Percentiles rank a stretch among this genome's conserved stretches.
Evolutionary conservation across 2,797 vertebrate genomes (phyloP).

Genomic region (Enteromius viviparus): DNA sequence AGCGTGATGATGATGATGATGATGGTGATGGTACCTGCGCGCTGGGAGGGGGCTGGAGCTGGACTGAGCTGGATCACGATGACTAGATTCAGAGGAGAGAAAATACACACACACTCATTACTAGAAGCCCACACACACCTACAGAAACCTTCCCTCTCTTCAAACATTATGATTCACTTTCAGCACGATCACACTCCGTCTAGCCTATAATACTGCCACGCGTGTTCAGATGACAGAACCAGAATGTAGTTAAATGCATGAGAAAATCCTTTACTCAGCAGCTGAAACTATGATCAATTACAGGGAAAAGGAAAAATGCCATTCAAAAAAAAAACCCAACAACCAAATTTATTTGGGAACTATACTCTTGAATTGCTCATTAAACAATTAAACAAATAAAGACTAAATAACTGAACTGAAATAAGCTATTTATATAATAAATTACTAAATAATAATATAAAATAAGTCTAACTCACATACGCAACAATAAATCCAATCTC

Average conservation of each 20-base stretch:
- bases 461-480: neutral
- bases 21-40: constrained; percentile 91
- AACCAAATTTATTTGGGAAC: neutral
- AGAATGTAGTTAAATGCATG: neutral
- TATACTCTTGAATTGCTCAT: neutral
- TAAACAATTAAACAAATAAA: neutral
- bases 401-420: neutral
- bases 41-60: constrained; percentile 97
- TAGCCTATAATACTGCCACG: neutral
- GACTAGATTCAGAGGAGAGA: constrained; percentile 89
- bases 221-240: neutral
- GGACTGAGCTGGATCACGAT: constrained; percentile 99
- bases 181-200: neutral
- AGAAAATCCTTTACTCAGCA: neutral
- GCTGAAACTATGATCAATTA: neutral
- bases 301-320: neutral
- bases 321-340: too few relatives aligned
- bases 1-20: constrained; percentile 69
- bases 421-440: neutral
- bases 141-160: constrained; percentile 2
- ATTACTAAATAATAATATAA: neutral
- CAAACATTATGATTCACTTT: neutral
- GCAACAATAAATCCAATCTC: neutral
- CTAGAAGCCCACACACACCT: constrained; percentile 38
- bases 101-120: constrained; percentile 78